Conservation (phyloP, 2,888 invertebrate species). For the Cataglyphis albicans region DNA sequence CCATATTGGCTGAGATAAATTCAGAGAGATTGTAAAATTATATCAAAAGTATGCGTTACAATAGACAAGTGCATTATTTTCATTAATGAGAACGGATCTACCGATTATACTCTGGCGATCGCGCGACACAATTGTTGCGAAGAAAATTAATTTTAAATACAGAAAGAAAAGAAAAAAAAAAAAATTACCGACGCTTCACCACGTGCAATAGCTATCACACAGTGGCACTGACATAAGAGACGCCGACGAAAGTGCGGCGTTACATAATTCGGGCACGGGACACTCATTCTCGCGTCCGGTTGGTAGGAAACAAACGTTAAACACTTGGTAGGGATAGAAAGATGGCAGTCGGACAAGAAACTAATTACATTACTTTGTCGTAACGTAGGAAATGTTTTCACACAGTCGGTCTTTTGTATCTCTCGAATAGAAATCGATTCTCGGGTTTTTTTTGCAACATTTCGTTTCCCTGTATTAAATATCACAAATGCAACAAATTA, state of each 20-base stretch:
- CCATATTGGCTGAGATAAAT: constrained; percentile 2
- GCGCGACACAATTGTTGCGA: not conserved
- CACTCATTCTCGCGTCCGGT: constrained; percentile 75
- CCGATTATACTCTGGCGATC: constrained; percentile 6
- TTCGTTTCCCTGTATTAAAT: constrained; percentile 14
- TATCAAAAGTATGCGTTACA: not conserved
- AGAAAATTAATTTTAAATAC: constrained; percentile 17
- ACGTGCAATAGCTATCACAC: constrained; percentile 28
- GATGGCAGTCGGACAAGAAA: constrained; percentile 66
- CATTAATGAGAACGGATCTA: not conserved
- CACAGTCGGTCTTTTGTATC: constrained; percentile 29
- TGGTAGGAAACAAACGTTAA: constrained; percentile 64
- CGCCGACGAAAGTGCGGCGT: constrained; percentile 81
- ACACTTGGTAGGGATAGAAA: constrained; percentile 58
- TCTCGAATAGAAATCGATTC: constrained; percentile 52
- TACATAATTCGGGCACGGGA: constrained; percentile 81
- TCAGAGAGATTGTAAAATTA: not conserved
- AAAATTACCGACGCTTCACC: constrained; percentile 14
- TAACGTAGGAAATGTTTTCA: constrained; percentile 62
- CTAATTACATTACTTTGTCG: constrained; percentile 70
- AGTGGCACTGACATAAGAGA: constrained; percentile 74
- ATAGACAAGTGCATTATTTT: not conserved
- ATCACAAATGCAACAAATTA: not conserved
- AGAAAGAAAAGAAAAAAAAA: constrained; percentile 18
- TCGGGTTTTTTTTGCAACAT: not conserved